phyloP scores from a whole-genome alignment of 2,113 vertebrate genomes.

The Zosterops hypoxanthus region DNA sequence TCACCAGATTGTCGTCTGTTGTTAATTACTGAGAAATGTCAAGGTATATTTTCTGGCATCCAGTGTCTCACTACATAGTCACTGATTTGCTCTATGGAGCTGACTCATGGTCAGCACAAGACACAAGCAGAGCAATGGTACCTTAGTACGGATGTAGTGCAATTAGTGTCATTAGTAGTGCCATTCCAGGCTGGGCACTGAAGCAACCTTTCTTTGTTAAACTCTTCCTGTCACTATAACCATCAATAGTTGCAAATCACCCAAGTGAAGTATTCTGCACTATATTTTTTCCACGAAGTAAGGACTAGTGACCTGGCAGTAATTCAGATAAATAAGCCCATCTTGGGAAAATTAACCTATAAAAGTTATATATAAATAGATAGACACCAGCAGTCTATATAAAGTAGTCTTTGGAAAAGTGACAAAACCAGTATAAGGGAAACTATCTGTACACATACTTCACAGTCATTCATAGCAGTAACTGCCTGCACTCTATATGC shows the following conservation, averaged over 20 bases:
- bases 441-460: neutral
- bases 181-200: neutral
- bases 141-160: neutral
- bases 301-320: neutral
- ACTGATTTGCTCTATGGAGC: neutral
- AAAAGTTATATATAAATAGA: neutral
- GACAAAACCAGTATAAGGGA: neutral
- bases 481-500: too few species aligned
- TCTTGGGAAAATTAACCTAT: neutral
- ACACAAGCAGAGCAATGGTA: neutral
- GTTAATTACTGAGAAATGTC: neutral
- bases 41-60: neutral
- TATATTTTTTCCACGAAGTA: neutral
- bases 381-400: neutral
- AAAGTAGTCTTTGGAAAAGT: neutral
- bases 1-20: neutral
- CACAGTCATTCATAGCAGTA: neutral
- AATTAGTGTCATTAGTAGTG: neutral
- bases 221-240: neutral
- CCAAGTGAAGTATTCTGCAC: neutral
- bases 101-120: neutral
- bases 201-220: neutral
- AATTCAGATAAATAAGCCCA: neutral
- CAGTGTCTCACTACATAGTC: neutral
- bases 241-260: neutral